phyloP scores from a whole-genome alignment of 2,888 invertebrate genomes.

The Cataglyphis livida region DNA sequence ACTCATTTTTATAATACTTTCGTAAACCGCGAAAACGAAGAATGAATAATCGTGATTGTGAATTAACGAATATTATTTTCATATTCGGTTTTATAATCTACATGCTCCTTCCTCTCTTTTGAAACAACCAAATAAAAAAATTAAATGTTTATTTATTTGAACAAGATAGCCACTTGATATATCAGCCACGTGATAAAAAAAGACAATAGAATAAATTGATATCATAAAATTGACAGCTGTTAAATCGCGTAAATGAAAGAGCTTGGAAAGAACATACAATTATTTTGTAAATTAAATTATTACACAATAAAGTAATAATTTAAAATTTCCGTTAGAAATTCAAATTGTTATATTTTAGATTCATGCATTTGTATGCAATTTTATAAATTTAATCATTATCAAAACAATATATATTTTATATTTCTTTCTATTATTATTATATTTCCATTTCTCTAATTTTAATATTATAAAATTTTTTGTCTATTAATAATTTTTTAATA shows the following conservation, averaged over 20 bases:
- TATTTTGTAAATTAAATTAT: neutral
- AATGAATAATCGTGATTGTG: neutral
- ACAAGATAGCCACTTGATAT: neutral
- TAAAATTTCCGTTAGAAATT: neutral
- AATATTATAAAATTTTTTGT: neutral
- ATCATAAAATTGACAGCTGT: neutral
- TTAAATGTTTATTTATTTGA: slow-evolving; percentile 1
- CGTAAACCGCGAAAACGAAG: no score
- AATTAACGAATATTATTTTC: slow-evolving; percentile 1
- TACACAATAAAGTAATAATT: neutral
- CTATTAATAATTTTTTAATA: neutral
- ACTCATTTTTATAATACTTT: neutral
- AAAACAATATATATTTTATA: neutral
- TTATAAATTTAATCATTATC: neutral
- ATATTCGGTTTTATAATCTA: neutral
- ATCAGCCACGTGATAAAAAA: neutral
- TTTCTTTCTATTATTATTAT: neutral
- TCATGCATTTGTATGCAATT: neutral
- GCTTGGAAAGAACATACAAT: neutral
- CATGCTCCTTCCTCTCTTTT: neutral
- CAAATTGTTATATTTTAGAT: neutral
- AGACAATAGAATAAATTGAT: neutral
- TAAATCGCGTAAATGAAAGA: no score
- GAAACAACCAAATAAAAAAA: neutral
- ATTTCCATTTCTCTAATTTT: neutral